phyloP scores from a whole-genome alignment of 30 jellyfish, hydroid and myxozoan species.

The Clytia hemisphaerica region DNA sequence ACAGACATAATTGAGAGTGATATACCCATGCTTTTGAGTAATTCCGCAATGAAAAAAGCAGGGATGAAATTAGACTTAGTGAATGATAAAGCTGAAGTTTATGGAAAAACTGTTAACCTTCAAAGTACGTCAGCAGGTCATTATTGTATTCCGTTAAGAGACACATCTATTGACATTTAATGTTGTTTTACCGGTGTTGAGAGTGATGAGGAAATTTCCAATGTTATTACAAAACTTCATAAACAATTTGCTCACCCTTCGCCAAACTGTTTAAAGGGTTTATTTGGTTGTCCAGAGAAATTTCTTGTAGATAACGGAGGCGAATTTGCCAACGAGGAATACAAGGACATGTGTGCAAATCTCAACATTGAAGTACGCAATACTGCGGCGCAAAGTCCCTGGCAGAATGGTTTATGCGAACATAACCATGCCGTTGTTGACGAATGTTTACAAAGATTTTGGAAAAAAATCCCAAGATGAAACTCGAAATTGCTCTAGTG shows the following conservation, averaged over 20 bases:
- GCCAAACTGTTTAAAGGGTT: too few relatives aligned
- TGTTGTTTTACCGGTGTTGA: too few relatives aligned
- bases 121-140: too few relatives aligned
- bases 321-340: not conserved
- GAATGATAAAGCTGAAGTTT: slow-evolving; percentile 2
- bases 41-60: slow-evolving; percentile 12
- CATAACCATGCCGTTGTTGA: too few relatives aligned
- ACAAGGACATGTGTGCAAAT: not conserved
- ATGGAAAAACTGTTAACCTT: slow-evolving; percentile 13
- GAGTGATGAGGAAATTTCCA: too few relatives aligned
- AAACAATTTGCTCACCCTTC: too few relatives aligned
- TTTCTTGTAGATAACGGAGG: too few relatives aligned
- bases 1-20: slow-evolving; percentile 20
- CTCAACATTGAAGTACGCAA: not conserved
- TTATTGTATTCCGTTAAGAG: too few relatives aligned
- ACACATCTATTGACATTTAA: too few relatives aligned
- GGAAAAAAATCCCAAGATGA: slow-evolving; percentile 19
- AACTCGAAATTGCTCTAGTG: slow-evolving; percentile 21
- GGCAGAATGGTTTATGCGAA: too few relatives aligned
- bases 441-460: slow-evolving; percentile 21
- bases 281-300: too few relatives aligned
- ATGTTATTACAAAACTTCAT: too few relatives aligned
- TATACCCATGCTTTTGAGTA: slow-evolving; percentile 17
- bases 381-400: slow-evolving; percentile 12
- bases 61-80: slow-evolving; percentile 11